Base-by-base conservation (phyloP, 2,113 vertebrate species). In the Murina feae region DNA sequence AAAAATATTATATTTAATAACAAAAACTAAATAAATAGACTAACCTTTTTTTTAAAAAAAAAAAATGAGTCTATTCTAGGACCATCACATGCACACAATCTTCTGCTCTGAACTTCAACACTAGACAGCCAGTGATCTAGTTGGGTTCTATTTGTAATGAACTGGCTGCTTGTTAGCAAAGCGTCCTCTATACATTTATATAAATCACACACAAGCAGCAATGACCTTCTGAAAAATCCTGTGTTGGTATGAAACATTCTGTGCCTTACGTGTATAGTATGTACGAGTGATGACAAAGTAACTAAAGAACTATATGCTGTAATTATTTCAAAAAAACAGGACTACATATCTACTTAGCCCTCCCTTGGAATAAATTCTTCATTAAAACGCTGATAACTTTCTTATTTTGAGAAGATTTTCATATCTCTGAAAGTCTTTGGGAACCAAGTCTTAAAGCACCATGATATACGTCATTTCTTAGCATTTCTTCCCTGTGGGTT, bases 371-470 rank as follows among this genome's bases (percentile, higher is more conserved):
- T 17, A 78, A 66, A 53, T 44, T 68, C 66, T 89, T 91, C 47
- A 79, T 69, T 60, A 66, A 84, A 83, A 93, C 51, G 55, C 68
- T 95, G n/a, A 35, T 75, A 87, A 20, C 72, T 84, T 88, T 89
- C 75, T 94, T 49, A 93, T 44, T 83, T 89, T 76, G 39, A 79
- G 84, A 75, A 86, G 51, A 81, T 91, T 32, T 37, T 85, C 58
- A 42, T 78, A 51, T 35, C 28, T 94, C 69, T 89, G 80, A 39
- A 81, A 51, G 49, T 74, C 58, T 84, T 37, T 7, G 8, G n/a
- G 25, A 93, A 76, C 20, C 42, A 80, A 60, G 51, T 89, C 92
- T 93, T 87, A 81, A 94, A 87, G 84, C 42, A 96, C 90, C 78
- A 68, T 69, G 18, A 87, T 32, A 30, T 21, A 49, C 11, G 12